Evolutionary conservation across 1,140 invertebrate species (phyloP), one percentile per base, ranked within the genome.

Genomic region (Brachionus sp.): DNA sequence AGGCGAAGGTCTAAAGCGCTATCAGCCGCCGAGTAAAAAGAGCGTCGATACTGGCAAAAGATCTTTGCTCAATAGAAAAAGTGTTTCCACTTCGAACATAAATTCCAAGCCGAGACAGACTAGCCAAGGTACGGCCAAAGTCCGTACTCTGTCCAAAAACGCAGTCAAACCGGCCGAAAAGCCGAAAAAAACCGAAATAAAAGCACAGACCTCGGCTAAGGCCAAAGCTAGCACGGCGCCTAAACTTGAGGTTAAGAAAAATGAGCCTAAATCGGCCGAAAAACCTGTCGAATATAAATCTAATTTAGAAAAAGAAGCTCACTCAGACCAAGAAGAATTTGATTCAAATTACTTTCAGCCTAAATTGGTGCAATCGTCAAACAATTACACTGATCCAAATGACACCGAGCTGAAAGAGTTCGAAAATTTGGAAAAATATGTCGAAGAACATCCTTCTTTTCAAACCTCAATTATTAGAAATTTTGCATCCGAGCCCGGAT

Each of bases 341-440:
- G 19, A 75, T 6, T 75, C 70, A 9, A 75, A 75, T 29, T 75
- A 75, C n/a, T 75, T 75, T 46, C 5, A 75, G 29, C 42, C 70
- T 7, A 50, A 75, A 13, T 2, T 46, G 25, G 42, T 46, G 13
- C 39, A 75, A 75, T 46, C 42, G 9, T 75, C 70, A 4, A 44
- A 50, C n/a, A 75, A 33, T 25, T 46, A 42, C 16, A 42, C 10
- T 12, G 50, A 80, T 53, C 84, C 85, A 16, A 87, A 87, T 68
- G 82, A 85, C 37, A 85, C 86, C 23, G 87, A 88, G 7, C 68
- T 88, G 13, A 86, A 87, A n/a, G 88, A 88, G 84, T 89, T 89
- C 87, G 88, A 89, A 83, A 82, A 87, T 12, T 82, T 89, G 84
- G 88, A 89, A 62, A 85, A 88, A 29, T 87, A 86, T 73, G 87